Percentiles rank a stretch among this genome's conserved stretches.
Conservation (phyloP, 2,797 vertebrate genomes). For the Orestias chungarensis region DNA sequence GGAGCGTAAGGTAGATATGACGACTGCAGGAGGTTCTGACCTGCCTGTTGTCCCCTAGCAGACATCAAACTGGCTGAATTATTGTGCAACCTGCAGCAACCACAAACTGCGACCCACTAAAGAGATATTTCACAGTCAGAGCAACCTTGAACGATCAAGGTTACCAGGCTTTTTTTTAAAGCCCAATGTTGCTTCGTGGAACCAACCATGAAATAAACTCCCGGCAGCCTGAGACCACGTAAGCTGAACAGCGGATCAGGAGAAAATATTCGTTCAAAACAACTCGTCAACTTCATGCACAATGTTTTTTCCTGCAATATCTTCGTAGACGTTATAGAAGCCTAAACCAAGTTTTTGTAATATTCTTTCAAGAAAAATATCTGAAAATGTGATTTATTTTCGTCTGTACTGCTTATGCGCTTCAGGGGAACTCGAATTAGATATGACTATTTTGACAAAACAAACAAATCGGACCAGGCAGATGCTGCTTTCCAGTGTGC, state of each 20-base stretch:
- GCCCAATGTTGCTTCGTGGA: conserved; percentile 1
- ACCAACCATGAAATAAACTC: neutral
- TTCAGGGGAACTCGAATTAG: conserved; percentile 4
- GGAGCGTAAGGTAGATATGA: conserved; percentile 34
- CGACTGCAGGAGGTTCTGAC: conserved; percentile 10
- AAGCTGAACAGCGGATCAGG: neutral
- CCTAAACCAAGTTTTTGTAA: neutral
- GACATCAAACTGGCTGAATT: conserved; percentile 45
- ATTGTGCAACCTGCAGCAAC: conserved; percentile 38
- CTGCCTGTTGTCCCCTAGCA: neutral
- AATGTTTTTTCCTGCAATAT: neutral
- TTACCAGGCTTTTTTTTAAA: neutral
- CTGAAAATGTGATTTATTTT: neutral
- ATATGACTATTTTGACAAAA: neutral
- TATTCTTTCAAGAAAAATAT: neutral
- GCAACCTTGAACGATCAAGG: conserved; percentile 43
- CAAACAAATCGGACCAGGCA: neutral
- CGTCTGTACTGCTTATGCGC: neutral
- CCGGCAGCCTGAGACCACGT: neutral
- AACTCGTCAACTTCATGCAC: neutral
- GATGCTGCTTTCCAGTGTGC: neutral
- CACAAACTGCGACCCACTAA: conserved; percentile 30
- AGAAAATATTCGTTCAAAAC: neutral
- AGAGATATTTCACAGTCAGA: conserved; percentile 41
- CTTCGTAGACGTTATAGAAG: neutral